phyloP scores from a whole-genome alignment of 1,140 invertebrate species.

The Bathynomus jamesi region DNA sequence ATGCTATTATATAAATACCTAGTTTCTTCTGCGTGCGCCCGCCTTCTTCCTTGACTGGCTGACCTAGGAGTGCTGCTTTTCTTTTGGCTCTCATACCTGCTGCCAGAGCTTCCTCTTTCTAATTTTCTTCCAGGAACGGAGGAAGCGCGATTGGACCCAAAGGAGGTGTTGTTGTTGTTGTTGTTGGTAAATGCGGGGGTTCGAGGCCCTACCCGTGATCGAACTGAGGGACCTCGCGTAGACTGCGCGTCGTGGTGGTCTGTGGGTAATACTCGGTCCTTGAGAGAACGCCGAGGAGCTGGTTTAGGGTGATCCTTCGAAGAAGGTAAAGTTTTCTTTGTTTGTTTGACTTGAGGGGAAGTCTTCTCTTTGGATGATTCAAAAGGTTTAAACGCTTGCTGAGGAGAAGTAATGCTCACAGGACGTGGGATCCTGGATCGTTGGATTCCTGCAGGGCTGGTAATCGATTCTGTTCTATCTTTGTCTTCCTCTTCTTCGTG shows the following conservation, averaged over 20 bases:
- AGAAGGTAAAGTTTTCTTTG: conserved; percentile 14
- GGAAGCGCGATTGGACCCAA: conserved; percentile 24
- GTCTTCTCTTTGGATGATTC: conserved; percentile 36
- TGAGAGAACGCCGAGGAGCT: conserved; percentile 33
- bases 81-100: conserved; percentile 31
- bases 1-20: conserved; percentile 34
- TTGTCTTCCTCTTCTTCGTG: conserved; percentile 12
- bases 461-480: conserved; percentile 23
- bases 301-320: conserved; percentile 33
- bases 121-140: conserved; percentile 32
- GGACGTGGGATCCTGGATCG: conserved; percentile 63
- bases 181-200: conserved; percentile 11
- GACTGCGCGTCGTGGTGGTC: background rate
- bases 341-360: conserved; percentile 31
- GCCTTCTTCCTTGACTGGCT: conserved; percentile 35
- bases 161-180: conserved; percentile 11
- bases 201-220: conserved; percentile 24
- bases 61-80: conserved; percentile 30
- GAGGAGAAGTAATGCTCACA: conserved; percentile 45
- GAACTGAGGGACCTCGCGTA: conserved; percentile 20
- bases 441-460: conserved; percentile 43
- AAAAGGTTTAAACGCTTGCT: conserved; percentile 34
- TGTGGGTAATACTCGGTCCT: conserved; percentile 10
- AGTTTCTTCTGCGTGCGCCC: conserved; percentile 25
- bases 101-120: conserved; percentile 20